Base-by-base conservation (phyloP, 2,888 invertebrate genomes). In the Mesochorus sp. region DNA sequence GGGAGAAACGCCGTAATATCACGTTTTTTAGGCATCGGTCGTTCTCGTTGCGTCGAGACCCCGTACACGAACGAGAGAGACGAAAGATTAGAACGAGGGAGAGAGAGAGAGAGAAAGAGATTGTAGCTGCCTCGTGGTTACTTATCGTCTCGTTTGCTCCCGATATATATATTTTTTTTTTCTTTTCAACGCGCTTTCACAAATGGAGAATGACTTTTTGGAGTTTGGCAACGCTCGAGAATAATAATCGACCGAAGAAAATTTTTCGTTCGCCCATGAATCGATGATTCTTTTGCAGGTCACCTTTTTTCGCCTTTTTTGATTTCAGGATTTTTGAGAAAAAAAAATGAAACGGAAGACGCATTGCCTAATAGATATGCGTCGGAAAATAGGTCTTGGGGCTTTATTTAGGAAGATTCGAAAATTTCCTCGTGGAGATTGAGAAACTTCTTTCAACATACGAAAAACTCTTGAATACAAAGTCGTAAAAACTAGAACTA, bases 1-100 rank as follows among this genome's bases (percentile, higher is more conserved):
- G 55, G 19, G 39, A 53, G n/a, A 57, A 31, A 31, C 44, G n/a
- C 64, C 72, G 59, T 6, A 24, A 37, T 66, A 39, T 51, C 17
- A 39, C 66, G 34, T n/a, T 64, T 66, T 64, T 37, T 24, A 49
- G 64, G n/a, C n/a, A n/a, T n/a, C n/a, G 3, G 2, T 2, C 57
- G 24, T 19, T 24, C 8, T 47, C 62, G 55, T n/a, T 39, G 14
- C 51, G 64, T 66, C 51, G 66, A 51, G n/a, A 66, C 12, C 28
- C 57, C 53, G 59, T 59, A 57, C 72, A 49, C 10, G 8, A 26
- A 39, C 17, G 8, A 34, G 42, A 10, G 39, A 47, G 10, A 28
- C 8, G n/a, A 37, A 39, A 37, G 39, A 64, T 59, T 75, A 59
- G 49, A 53, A 79, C 71, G 71, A 75, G 61, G 75, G 61, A 67